Evolutionary conservation across 2,888 invertebrate genomes (phyloP), one percentile per base, ranked within the genome.

Genomic region (Xiphydria camelus): DNA sequence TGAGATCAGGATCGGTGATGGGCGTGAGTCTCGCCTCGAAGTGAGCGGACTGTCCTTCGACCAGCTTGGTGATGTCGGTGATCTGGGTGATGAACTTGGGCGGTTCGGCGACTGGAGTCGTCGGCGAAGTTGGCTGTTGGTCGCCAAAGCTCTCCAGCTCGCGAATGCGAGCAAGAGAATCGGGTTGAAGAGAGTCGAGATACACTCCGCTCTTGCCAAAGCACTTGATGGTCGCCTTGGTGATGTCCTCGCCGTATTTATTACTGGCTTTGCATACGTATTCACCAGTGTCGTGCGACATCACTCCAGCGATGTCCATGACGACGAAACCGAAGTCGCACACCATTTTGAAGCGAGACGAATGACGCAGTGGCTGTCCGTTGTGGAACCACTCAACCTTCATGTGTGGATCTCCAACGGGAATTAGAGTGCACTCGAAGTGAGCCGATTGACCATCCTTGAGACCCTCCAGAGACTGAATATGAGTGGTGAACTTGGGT

Each of bases 371-470:
- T 1, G 93, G 91, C 66, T 91, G 83, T 4, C 93, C 94, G 72
- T 99, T 94, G 68, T 93, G 93, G 79, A 91, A 96, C 97, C 97
- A 98, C 78, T 97, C 96, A 17, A 95, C 92, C 70, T 89, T 89
- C 78, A 97, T 85, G 31, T 91, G 86, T 2, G 95, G 94, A 77
- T 97, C 97, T 52, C 94, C 94, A 4, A 94, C 90, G 2, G 97
- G 97, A 12, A 93, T 85, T 35, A 97, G 81, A 2, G 92, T 94
- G 69, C 95, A 95, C 78, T 97, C 96, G 73, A 95, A 95, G 79
- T 95, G 94, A 50, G 92, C 94, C 0, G 93, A 88, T 74, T 95
- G 92, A 2, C 94, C 93, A 73, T 97, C 96, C 73, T 91, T 92
- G 43, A 94, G 82, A 32, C 89, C 88, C 53, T 88, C 87, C 55